Evolutionary conservation across 2,888 invertebrate species (phyloP), one percentile per base, ranked within the genome.

Genomic region (Tanaodytes sp.): DNA sequence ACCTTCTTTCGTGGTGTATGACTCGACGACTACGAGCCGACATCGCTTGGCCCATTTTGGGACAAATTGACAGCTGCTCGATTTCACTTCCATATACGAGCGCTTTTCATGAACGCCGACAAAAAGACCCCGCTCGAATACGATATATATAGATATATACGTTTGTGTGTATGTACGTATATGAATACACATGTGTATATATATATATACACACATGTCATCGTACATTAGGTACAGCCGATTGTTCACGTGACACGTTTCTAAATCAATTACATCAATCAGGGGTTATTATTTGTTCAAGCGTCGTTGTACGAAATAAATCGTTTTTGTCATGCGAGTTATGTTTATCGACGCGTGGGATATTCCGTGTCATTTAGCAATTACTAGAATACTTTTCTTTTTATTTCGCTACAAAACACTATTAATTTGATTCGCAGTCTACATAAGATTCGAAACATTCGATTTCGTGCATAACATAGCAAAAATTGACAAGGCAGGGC

Each of bases 1-100:
- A 76, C 71, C 58, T 63, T 59, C 63, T 69, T 66, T 65, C 70
- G 57, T 31, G 63, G 39, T 52, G 61, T 55, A 61, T 48, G 58
- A 61, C 49, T 68, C 66, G 62, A 49, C 52, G 57, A 57, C 36
- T 46, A 16, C 55, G 45, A 57, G 54, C 51, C 49, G 49, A 31
- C 58, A n/a, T 39, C 42, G 52, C 57, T 62, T 68, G 52, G 57
- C 54, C 72, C 55, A 64, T 71, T 71, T 71, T 59, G 27, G 62
- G 42, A 46, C 52, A 39, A 52, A 61, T 61, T 61, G 61, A 61
- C 61, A 61, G 45, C 49, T 58, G 66, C 71, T 66, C 71, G 63
- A 59, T 63, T 71, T 69, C 69, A 59, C 63, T 63, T 48, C 52
- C 40, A 43, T 63, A 40, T 31, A 58, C 43, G 63, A 48, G 19